Evolutionary conservation across 2,888 invertebrate genomes (phyloP).

Genomic region (Emesis russula): DNA sequence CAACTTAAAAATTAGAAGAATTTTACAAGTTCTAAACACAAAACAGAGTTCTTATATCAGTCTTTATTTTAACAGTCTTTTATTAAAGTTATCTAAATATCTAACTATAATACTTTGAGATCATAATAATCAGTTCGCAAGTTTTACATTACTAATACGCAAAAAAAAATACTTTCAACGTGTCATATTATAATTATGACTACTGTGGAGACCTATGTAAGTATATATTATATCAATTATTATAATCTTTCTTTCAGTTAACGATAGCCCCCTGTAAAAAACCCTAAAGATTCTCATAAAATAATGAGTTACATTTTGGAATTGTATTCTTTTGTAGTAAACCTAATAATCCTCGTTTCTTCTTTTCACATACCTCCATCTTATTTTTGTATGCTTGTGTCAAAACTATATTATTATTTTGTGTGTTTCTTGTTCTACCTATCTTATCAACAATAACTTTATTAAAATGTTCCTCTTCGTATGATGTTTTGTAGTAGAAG

Average conservation of each 20-base stretch:
- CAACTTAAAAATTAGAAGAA: constrained; percentile 5
- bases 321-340: constrained; percentile 1
- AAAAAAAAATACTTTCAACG: neutral
- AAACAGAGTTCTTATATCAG: neutral
- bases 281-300: neutral
- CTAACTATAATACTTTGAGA: neutral
- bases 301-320: neutral
- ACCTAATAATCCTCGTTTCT: constrained; percentile 5
- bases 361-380: neutral
- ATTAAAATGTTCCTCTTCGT: neutral
- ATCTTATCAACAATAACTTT: neutral
- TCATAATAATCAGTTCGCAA: neutral
- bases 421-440: neutral
- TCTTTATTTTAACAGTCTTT: neutral
- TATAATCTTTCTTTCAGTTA: neutral
- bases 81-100: neutral
- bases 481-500: neutral
- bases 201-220: neutral
- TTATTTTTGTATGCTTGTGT: constrained; percentile 8
- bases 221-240: too few species aligned
- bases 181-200: neutral
- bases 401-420: neutral
- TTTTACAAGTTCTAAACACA: neutral
- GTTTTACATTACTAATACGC: too few species aligned
- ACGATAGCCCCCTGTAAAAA: neutral